A percentile compares a stretch with the other conserved stretches of the same genome.
These are phyloP conservation scores for Danio aesculapii DNA, from an alignment of 2,797 vertebrate species.

Conservation along the genomic window DNA sequence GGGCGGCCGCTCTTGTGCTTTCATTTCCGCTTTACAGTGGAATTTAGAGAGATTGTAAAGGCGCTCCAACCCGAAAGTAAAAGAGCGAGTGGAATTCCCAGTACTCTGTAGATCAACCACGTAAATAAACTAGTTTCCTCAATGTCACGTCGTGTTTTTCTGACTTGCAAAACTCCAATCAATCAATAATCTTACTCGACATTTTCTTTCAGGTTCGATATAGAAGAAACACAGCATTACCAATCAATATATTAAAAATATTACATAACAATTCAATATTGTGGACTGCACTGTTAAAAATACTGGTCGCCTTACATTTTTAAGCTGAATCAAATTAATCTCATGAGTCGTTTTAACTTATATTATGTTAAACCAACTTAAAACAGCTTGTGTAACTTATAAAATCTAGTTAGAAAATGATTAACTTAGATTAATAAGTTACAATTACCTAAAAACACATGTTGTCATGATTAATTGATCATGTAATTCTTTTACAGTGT, in stretches of 20 bases:
- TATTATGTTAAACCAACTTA: no score
- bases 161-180: not conserved
- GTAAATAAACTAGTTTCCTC: not conserved
- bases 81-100: slow-evolving; percentile 4
- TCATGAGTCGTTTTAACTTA: no score
- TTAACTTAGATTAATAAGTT: no score
- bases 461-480: no score
- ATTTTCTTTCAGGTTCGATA: not conserved
- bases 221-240: not conserved
- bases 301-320: no score
- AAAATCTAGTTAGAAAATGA: no score
- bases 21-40: not conserved
- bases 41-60: not conserved
- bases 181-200: not conserved
- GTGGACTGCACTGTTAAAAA: no score
- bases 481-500: no score
- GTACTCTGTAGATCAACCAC: not conserved
- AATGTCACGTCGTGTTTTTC: not conserved
- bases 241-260: not conserved
- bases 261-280: not conserved
- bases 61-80: slow-evolving; percentile 7
- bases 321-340: no score
- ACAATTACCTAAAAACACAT: no score
- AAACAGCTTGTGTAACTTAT: no score
- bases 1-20: not conserved